Base-by-base conservation (phyloP, 2,797 vertebrate genomes). In the Hippocampus kuda region DNA sequence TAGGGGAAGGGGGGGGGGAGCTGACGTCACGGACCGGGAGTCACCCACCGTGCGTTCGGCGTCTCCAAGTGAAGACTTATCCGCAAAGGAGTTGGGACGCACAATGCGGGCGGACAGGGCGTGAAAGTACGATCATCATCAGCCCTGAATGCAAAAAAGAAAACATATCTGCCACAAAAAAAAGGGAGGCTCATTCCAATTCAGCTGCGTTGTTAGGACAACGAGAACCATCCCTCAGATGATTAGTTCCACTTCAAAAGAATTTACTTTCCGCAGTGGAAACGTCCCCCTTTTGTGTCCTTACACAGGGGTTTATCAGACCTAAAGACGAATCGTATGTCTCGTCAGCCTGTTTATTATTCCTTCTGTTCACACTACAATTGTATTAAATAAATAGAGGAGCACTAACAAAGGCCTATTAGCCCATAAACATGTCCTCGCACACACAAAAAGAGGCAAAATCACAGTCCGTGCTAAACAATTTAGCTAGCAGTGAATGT, bases 241-340 rank as follows among this genome's bases (percentile, higher is more conserved):
- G 94, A 99, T 98, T 98, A 94, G 95, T 99, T 99, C 95, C 96
- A 97, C 95, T 96, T 97, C 95, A 94, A 93, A 99, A 94, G 93
- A 95, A 95, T 97, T 97, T 95, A 94, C 94, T 96, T 97, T 97
- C 93, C 90, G 88, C 91, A 84, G 91, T 93, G 93, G 92, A 95
- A 95, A 93, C 88, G 88, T 92, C 89, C 93, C 90, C 91, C 93
- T 93, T 94, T 95, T 94, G 94, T 92, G 92, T 95, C 93, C 90
- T 87, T 87, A 94, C 92, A 90, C 91, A 92, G 90, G 91, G 92
- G 89, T 93, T 95, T 94, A 91, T 91, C 93, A 88, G 84, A 85
- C 91, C 89, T 81, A 91, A 93, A 91, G 87, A 91, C 90, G 88
- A 94, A 91, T 94, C 91, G 87, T 93, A 91, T 92, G 93, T 95